Evolutionary conservation across 92 coral and sea anemone genomes (phyloP).

Genomic region (Ricordea florida): DNA sequence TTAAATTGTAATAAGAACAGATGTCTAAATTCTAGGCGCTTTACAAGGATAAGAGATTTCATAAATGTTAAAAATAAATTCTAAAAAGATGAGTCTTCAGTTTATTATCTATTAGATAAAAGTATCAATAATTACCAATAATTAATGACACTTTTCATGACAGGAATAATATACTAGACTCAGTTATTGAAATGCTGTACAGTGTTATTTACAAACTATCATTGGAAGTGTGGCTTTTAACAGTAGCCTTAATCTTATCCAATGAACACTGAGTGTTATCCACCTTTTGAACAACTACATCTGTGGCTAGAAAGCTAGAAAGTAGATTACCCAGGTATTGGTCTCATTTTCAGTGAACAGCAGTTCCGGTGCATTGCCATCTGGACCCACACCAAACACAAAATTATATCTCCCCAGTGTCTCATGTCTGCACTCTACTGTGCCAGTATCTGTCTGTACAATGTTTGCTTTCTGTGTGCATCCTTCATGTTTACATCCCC

Average conservation of each 20-base stretch:
- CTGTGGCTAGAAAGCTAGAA: neutral
- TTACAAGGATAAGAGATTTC: too few species aligned
- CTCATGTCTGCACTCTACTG: slow-evolving; percentile 85
- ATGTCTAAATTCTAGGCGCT: too few species aligned
- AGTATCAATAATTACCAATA: too few species aligned
- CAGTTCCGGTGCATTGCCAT: slow-evolving; percentile 66
- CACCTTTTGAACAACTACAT: neutral
- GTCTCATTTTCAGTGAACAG: slow-evolving; percentile 98
- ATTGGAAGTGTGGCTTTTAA: neutral
- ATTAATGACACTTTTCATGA: too few species aligned
- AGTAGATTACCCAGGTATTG: slow-evolving; percentile 64
- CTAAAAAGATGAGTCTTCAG: too few species aligned
- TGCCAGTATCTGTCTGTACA: slow-evolving; percentile 51
- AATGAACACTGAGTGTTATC: too few species aligned
- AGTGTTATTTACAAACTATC: neutral
- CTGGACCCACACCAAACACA: slow-evolving; percentile 81
- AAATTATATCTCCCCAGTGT: slow-evolving; percentile 80
- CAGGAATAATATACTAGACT: too few species aligned
- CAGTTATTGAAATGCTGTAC: too few species aligned
- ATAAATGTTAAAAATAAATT: too few species aligned
- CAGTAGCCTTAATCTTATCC: too few species aligned
- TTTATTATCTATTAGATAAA: too few species aligned
- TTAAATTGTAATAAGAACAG: too few species aligned
- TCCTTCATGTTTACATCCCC: slow-evolving; percentile 99
- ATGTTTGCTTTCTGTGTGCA: slow-evolving; percentile 88